A percentile compares a stretch with the other conserved stretches of the same genome.
phyloP scores from a whole-genome alignment of 1,140 invertebrate species.

The Pseudomyrmex pallidus region DNA sequence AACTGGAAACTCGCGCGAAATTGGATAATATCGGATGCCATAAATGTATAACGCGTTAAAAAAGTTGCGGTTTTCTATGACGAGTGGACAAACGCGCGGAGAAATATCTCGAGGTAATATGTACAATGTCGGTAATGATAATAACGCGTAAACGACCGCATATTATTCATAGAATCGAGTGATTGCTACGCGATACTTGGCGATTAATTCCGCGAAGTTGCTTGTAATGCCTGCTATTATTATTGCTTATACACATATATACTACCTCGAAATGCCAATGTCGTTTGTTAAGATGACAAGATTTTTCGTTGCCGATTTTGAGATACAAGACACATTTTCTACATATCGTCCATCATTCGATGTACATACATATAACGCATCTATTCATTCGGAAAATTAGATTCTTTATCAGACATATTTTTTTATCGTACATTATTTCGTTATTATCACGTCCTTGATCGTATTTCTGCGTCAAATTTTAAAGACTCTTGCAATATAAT shows the following conservation, averaged over 20 bases:
- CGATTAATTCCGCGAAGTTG: conserved; percentile 38
- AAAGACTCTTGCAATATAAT: conserved; percentile 51
- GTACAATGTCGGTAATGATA: background rate
- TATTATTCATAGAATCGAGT: conserved; percentile 46
- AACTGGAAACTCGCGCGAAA: conserved; percentile 11
- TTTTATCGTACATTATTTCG: background rate
- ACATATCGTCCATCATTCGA: no score
- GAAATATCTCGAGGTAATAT: conserved; percentile 8
- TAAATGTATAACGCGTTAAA: conserved; percentile 42
- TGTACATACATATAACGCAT: background rate
- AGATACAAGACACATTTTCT: no score
- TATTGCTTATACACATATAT: no score
- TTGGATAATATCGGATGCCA: conserved; percentile 10
- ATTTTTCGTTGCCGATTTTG: no score
- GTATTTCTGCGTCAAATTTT: conserved; percentile 17
- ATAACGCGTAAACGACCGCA: conserved; percentile 35
- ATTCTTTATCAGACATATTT: background rate
- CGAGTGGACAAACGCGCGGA: conserved; percentile 9
- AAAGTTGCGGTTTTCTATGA: conserved; percentile 32
- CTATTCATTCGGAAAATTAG: background rate
- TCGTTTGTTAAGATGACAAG: no score
- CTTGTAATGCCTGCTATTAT: background rate
- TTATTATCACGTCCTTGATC: background rate
- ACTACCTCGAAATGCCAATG: no score
- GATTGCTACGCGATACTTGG: conserved; percentile 48